Evolutionary conservation across 2,113 vertebrate species (phyloP), one percentile per base, ranked within the genome.

Genomic region (Calidris pygmaea): DNA sequence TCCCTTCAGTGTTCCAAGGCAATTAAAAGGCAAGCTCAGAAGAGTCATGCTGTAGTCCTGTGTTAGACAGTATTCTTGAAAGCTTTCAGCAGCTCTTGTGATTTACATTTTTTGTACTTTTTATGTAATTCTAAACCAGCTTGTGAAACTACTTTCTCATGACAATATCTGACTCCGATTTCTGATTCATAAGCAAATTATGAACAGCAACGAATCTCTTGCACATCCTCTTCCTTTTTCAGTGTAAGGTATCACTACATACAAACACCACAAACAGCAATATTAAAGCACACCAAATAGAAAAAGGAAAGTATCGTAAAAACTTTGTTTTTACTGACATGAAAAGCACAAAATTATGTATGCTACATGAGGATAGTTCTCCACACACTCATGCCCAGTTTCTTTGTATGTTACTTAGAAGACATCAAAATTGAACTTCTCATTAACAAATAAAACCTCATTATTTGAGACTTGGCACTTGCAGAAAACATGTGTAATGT

Each of bases 321-420:
- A 77, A 11, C 34, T 63, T 52, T 53, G 48, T 6, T 79, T 67
- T 90, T 79, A 85, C 78, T 95, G 70, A 71, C 34, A 53, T 75
- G 53, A 95, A 87, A 93, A 85, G 16, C 62, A 85, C 26, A 75
- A 80, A 95, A 87, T 95, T 92, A 83, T 19, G 27, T 71, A 62
- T 50, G 29, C 90, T 60, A 94, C 45, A 87, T 85, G 67, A 93
- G 52, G 43, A 66, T 48, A 22, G 48, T 27, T 90, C 53, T 77
- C 34, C 75, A 34, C 32, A 84, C 24, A 7, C 53, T 80, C 65
- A 60, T 86, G 53, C 65, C 39, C 88, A 41, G 10, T 35, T 88
- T 73, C 71, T 90, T 59, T 58, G 21, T 72, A 35, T 73, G 26
- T 87, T 88, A 58, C 27, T 80, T 81, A 59, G 41, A 79, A 82